phyloP scores from a whole-genome alignment of 2,113 vertebrate species.

The Alaudala cheleensis region DNA sequence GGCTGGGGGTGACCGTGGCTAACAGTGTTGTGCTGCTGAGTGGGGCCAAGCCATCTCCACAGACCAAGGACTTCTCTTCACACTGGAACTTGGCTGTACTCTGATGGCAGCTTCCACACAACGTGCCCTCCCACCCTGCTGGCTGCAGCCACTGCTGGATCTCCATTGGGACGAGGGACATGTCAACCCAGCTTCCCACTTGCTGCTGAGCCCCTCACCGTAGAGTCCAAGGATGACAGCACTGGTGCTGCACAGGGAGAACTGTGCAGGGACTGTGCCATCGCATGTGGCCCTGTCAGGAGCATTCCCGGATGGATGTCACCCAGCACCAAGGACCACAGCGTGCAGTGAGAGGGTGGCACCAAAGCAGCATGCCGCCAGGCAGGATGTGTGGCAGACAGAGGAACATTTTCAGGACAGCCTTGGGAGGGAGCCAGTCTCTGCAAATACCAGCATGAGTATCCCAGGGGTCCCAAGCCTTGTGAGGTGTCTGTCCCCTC shows the following conservation, averaged over 20 bases:
- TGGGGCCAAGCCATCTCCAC: background rate
- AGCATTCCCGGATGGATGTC: background rate
- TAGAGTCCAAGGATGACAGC: background rate
- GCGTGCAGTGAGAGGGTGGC: fast-evolving
- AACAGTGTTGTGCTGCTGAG: background rate
- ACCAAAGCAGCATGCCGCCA: fast-evolving
- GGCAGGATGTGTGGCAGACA: background rate
- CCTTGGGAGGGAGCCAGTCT: background rate
- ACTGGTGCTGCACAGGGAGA: fast-evolving
- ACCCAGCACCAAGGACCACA: background rate
- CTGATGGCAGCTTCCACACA: background rate
- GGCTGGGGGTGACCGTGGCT: background rate
- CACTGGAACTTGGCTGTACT: background rate
- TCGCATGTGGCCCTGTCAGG: fast-evolving
- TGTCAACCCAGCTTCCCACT: background rate
- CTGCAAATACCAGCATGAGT: background rate
- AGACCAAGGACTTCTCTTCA: background rate
- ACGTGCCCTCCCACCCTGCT: background rate
- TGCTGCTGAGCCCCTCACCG: fast-evolving
- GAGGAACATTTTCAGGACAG: background rate
- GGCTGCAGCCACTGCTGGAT: background rate
- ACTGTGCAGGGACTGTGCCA: fast-evolving
- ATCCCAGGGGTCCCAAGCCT: background rate
- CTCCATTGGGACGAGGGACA: fast-evolving
- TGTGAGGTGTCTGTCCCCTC: background rate